Evolutionary conservation across 2,113 vertebrate genomes (phyloP), one percentile per base, ranked within the genome.

Genomic region (Rhinoptilus africanus): DNA sequence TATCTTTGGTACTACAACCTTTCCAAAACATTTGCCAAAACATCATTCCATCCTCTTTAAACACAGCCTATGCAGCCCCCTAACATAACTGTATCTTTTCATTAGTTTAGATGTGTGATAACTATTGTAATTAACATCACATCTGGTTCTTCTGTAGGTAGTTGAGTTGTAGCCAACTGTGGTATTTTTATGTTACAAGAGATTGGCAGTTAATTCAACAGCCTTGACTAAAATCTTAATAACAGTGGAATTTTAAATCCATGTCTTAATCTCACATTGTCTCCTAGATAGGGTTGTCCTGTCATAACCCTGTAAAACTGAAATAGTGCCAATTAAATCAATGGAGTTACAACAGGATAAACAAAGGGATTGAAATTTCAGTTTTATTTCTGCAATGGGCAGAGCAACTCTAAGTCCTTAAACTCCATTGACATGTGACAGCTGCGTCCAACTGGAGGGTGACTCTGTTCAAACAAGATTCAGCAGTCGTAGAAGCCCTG

Each of bases 401-500:
- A 80, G 14, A 59, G 18, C 6, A 63, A 54, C 13, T 11, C 9
- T 35, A 85, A 72, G 9, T 66, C 39, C 16, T 60, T 79, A 66
- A 93, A 73, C 6, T 66, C 28, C 22, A 57, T 8, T 64, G 34
- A 54, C 47, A 39, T 72, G 6, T n/a, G 51, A 63, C 35, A 88
- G 20, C 57, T 82, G 32, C 0, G 1, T 28, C 30, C n/a, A 37
- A 0, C 23, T 26, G 30, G 34, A 48, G 4, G 13, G 8, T 37
- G 30, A 50, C 39, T 86, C 17, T 89, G n/a, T 23, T 17, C 21
- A 54, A 67, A 59, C 0, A 45, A 56, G 28, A 59, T 45, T 84
- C 20, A 84, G 16, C 10, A 43, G 7, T 24, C 30, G n/a, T 53
- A 37, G 81, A 76, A 83, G 4, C 9, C 8, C n/a, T 67, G 39